phyloP scores from a whole-genome alignment of 2,888 invertebrate genomes.

The Euspilapteryx auroguttella region DNA sequence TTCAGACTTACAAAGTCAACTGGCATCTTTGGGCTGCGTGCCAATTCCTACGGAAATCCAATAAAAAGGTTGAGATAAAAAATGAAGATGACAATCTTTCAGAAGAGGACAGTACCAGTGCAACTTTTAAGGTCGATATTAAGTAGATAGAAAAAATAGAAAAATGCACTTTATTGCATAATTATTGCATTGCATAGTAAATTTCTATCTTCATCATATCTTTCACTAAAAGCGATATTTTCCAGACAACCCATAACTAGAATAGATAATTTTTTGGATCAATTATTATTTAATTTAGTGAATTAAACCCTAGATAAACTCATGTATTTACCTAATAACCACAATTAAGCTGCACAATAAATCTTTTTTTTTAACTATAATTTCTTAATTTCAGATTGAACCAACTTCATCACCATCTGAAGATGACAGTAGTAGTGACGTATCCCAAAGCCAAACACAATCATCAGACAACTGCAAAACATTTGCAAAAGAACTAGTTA shows the following conservation, averaged over 20 bases:
- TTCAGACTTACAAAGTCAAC: slow-evolving; percentile 36
- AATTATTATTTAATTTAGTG: too few relatives aligned
- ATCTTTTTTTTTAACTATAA: too few relatives aligned
- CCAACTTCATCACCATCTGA: neutral
- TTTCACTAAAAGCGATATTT: too few relatives aligned
- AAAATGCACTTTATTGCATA: too few relatives aligned
- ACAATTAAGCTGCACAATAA: too few relatives aligned
- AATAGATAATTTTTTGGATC: too few relatives aligned
- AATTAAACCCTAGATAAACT: too few relatives aligned
- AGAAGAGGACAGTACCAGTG: slow-evolving; percentile 11
- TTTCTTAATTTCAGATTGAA: neutral
- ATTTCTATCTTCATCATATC: too few relatives aligned
- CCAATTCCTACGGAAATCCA: slow-evolving; percentile 32
- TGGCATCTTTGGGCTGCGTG: slow-evolving; percentile 49
- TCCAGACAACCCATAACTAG: too few relatives aligned
- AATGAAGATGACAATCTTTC: slow-evolving; percentile 4
- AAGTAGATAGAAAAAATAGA: slow-evolving; percentile 1
- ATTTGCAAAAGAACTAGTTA: slow-evolving; percentile 25
- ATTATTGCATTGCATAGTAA: too few relatives aligned
- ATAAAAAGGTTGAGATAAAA: slow-evolving; percentile 14
- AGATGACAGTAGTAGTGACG: neutral
- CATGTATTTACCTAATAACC: too few relatives aligned
- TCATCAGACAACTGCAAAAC: slow-evolving; percentile 15
- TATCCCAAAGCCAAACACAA: neutral
- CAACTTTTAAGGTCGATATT: slow-evolving; percentile 8